These are phyloP conservation scores for Glyphotaelius pellucidus DNA, from an alignment of 2,888 invertebrate genomes.

Conservation along the genomic window DNA sequence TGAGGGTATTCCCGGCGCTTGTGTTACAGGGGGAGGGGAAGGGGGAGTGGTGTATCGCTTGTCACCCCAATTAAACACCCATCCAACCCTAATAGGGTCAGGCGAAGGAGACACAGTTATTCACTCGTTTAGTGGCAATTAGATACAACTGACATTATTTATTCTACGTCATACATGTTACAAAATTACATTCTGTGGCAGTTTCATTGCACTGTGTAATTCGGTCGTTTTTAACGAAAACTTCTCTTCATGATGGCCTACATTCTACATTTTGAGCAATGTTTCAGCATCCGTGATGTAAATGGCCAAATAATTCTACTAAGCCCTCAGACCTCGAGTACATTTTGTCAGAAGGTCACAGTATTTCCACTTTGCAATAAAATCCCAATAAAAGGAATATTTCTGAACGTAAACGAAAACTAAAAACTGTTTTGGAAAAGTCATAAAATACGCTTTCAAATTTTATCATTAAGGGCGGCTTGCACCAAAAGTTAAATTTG, in stretches of 20 bases:
- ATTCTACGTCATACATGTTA: too few relatives aligned
- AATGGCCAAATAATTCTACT: too few relatives aligned
- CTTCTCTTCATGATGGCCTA: background rate
- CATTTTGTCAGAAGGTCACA: too few relatives aligned
- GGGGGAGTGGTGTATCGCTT: background rate
- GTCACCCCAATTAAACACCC: background rate
- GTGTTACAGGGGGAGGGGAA: background rate
- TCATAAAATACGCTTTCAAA: too few relatives aligned
- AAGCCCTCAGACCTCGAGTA: too few relatives aligned
- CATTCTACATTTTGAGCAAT: background rate
- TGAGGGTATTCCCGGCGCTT: background rate
- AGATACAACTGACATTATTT: background rate
- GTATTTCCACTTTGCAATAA: too few relatives aligned
- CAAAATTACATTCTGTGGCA: background rate
- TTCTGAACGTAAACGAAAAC: too few relatives aligned
- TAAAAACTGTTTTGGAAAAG: too few relatives aligned
- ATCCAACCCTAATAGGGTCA: background rate
- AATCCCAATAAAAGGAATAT: too few relatives aligned
- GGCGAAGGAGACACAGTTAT: background rate
- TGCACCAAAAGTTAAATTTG: too few relatives aligned
- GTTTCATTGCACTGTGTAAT: background rate
- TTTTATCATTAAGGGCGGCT: too few relatives aligned
- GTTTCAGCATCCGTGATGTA: background rate
- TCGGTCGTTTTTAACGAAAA: too few relatives aligned
- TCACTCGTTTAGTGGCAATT: background rate